phyloP scores from a whole-genome alignment of 2,113 vertebrate species.

The Anhinga anhinga region DNA sequence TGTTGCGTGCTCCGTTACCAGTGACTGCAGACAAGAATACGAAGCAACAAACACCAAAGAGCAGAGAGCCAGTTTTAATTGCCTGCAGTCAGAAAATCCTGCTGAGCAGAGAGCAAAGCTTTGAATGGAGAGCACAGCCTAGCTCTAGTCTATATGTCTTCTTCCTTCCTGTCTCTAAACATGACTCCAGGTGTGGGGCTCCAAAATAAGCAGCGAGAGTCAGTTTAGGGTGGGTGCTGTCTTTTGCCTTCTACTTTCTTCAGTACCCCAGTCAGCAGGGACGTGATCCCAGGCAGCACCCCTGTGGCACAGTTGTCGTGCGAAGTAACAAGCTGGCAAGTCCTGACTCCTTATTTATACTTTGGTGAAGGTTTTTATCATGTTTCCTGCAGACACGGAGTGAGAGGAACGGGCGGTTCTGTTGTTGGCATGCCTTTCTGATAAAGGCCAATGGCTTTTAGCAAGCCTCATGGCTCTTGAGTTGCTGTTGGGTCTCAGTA shows the following conservation, averaged over 20 bases:
- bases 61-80: neutral
- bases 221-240: neutral
- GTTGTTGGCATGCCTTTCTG: neutral
- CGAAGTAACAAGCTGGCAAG: neutral
- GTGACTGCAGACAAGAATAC: accelerated
- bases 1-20: neutral
- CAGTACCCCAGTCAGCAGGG: neutral
- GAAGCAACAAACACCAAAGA: neutral
- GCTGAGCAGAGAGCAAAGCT: neutral
- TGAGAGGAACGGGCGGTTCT: slow-evolving; percentile 35
- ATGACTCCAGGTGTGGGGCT: neutral
- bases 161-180: neutral
- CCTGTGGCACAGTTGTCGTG: neutral
- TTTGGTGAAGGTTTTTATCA: slow-evolving; percentile 37
- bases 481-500: neutral
- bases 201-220: neutral
- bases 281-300: neutral
- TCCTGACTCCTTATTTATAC: slow-evolving; percentile 4
- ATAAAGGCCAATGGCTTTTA: neutral
- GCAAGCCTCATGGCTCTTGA: neutral
- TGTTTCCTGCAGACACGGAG: neutral
- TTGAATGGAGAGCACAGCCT: neutral
- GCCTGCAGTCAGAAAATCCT: neutral
- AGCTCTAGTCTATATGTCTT: neutral
- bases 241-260: neutral